A percentile compares a stretch with the other conserved stretches of the same genome.
Conservation (phyloP, 2,113 vertebrate species). For the Globicephala melas region DNA sequence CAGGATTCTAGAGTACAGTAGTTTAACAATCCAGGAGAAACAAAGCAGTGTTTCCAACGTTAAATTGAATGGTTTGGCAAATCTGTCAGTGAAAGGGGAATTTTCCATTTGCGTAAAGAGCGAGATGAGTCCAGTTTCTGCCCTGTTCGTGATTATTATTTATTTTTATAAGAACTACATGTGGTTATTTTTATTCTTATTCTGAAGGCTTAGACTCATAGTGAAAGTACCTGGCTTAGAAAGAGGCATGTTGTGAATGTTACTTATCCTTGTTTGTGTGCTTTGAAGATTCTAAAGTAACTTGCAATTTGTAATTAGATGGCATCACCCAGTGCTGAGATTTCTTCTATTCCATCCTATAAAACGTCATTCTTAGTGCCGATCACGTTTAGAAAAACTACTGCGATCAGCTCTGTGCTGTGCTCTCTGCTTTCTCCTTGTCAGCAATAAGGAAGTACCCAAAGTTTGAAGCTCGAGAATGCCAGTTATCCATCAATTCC, state of each 20-base stretch:
- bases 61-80: background rate
- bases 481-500: background rate
- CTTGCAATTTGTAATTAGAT: constrained; percentile 36
- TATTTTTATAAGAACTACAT: constrained; percentile 7
- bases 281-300: constrained; percentile 32
- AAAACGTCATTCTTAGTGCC: constrained; percentile 4
- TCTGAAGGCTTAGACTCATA: constrained; percentile 14
- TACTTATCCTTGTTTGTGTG: background rate
- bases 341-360: background rate
- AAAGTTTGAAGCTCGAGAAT: background rate
- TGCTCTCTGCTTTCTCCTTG: background rate
- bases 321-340: background rate
- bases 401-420: background rate
- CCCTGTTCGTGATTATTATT: background rate
- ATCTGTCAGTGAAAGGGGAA: background rate
- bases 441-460: background rate
- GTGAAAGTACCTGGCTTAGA: background rate
- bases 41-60: background rate
- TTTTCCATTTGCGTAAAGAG: constrained; percentile 36
- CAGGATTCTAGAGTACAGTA: background rate
- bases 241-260: background rate
- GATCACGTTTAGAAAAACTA: constrained; percentile 6
- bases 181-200: background rate
- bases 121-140: background rate
- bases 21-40: background rate